phyloP scores from a whole-genome alignment of 2,113 vertebrate genomes.

The Malurus melanocephalus region DNA sequence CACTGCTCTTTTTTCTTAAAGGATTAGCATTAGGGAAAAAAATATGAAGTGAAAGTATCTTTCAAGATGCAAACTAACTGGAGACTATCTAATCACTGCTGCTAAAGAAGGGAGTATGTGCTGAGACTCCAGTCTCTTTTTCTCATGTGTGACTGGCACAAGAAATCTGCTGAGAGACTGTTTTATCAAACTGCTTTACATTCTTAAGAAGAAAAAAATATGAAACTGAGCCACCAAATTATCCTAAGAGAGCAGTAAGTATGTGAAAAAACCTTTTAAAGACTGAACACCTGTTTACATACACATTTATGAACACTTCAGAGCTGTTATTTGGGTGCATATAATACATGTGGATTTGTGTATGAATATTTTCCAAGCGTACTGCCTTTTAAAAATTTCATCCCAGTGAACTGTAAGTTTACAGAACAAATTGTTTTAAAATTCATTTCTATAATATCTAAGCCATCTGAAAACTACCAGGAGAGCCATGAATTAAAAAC shows the following conservation, averaged over 20 bases:
- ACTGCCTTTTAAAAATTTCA: background rate
- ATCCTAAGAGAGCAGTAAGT: background rate
- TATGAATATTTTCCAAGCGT: background rate
- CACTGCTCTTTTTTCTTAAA: conserved; percentile 26
- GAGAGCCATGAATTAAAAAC: background rate
- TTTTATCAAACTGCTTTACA: background rate
- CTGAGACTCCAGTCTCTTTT: background rate
- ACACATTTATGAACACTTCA: background rate
- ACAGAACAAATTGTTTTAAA: background rate
- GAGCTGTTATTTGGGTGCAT: background rate
- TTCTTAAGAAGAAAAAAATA: background rate
- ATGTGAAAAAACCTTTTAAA: background rate
- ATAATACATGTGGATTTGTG: background rate
- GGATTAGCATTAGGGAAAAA: conserved; percentile 42
- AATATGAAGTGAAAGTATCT: background rate
- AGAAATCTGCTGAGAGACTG: background rate
- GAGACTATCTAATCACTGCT: background rate
- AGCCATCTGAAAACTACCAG: background rate
- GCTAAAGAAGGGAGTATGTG: background rate
- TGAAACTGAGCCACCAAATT: background rate
- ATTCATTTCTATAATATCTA: background rate
- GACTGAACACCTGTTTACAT: background rate
- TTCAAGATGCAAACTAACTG: conserved; percentile 3
- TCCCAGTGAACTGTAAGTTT: background rate
- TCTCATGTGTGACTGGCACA: background rate